Percentiles rank a stretch among this genome's conserved stretches.
Conservation (phyloP, 2,888 invertebrate genomes). For the Hoplodrina blanda region DNA sequence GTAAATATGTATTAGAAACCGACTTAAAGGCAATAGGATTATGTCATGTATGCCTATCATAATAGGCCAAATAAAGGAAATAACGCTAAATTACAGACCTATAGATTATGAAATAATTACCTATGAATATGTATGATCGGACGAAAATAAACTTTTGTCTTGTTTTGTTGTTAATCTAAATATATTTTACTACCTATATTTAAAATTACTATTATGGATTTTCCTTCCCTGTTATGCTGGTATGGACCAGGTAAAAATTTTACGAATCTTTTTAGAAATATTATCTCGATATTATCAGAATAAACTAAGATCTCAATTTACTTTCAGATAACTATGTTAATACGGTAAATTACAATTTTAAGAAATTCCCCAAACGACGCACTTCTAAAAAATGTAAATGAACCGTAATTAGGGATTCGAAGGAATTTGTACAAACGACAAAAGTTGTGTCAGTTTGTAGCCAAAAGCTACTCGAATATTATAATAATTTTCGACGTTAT, state of each 20-base stretch:
- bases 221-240: constrained; percentile 34
- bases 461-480: neutral
- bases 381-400: constrained; percentile 35
- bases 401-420: constrained; percentile 43
- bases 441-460: constrained; percentile 17
- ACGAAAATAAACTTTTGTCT: constrained; percentile 16
- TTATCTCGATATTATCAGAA: neutral
- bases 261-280: neutral
- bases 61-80: neutral
- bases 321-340: constrained; percentile 9
- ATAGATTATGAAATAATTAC: constrained; percentile 6
- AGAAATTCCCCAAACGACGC: neutral
- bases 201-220: constrained; percentile 16
- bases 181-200: constrained; percentile 5
- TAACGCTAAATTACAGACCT: neutral
- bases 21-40: too few species aligned
- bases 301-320: neutral
- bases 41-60: neutral
- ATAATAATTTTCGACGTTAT: neutral
- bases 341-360: constrained; percentile 1
- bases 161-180: constrained; percentile 10
- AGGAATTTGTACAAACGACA: constrained; percentile 54
- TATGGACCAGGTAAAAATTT: neutral
- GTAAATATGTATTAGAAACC: neutral
- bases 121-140: neutral